A percentile compares a stretch with the other conserved stretches of the same genome.
phyloP scores from a whole-genome alignment of 23 tunicate species.

The Oikopleura vanhoeffeni region DNA sequence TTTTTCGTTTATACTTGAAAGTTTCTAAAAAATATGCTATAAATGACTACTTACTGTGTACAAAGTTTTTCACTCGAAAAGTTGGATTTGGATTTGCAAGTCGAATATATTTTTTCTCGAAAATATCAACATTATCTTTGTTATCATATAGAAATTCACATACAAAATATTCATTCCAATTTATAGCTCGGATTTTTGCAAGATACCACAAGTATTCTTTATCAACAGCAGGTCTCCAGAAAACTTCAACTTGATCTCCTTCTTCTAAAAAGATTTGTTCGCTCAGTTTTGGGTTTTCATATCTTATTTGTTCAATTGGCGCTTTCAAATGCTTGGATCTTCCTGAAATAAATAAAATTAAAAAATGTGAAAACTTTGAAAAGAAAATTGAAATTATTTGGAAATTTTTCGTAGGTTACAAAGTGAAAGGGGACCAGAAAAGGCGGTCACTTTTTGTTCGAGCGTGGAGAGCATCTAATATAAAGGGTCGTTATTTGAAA shows the following conservation, averaged over 20 bases:
- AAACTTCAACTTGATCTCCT: conserved; percentile 5
- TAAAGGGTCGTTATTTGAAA: too few species aligned
- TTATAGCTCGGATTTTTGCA: neutral
- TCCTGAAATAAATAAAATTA: too few species aligned
- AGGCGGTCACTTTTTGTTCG: too few species aligned
- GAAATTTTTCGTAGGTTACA: too few species aligned
- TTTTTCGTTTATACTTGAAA: too few species aligned
- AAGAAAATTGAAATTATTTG: too few species aligned
- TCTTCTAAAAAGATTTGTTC: neutral
- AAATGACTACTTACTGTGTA: neutral
- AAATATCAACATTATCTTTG: neutral
- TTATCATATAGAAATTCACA: neutral
- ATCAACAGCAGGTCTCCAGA: neutral
- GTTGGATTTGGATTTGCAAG: neutral
- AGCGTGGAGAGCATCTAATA: too few species aligned
- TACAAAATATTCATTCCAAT: neutral
- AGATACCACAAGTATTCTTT: neutral
- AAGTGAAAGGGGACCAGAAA: neutral
- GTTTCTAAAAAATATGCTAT: too few species aligned
- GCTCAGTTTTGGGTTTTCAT: neutral
- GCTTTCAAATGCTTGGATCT: too few species aligned
- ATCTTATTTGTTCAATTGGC: neutral
- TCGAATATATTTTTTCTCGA: conserved; percentile 6
- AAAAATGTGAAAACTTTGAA: too few species aligned
- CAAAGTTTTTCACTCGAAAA: neutral